Conservation (phyloP, 2,113 vertebrate genomes). For the Mellivora capensis region DNA sequence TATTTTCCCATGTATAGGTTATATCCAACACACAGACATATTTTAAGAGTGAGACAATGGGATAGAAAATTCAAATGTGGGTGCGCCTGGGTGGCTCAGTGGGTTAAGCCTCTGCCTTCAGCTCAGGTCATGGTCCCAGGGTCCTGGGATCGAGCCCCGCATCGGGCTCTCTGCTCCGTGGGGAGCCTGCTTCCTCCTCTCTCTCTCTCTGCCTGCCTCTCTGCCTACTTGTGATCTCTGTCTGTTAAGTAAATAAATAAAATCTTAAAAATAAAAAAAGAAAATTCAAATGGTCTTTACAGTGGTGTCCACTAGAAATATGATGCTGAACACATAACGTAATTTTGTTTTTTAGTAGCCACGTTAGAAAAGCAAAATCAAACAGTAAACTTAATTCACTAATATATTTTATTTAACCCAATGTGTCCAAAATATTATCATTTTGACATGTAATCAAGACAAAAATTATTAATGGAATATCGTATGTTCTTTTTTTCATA, state of each 20-base stretch:
- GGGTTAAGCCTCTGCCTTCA: too few species aligned
- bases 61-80: not conserved
- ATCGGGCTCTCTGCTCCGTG: too few species aligned
- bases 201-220: too few species aligned
- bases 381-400: not conserved
- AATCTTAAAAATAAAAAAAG: not conserved
- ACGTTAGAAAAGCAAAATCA: not conserved
- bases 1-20: not conserved
- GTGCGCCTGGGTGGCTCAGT: too few species aligned
- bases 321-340: not conserved
- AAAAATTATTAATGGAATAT: conserved; percentile 12
- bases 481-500: not conserved
- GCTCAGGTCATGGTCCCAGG: too few species aligned
- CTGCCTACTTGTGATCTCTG: too few species aligned
- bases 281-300: conserved; percentile 25
- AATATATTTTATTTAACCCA: not conserved
- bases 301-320: not conserved
- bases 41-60: not conserved
- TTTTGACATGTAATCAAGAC: not conserved
- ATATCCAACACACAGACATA: not conserved
- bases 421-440: not conserved
- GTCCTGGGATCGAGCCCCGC: too few species aligned
- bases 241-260: too few species aligned
- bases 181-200: too few species aligned
- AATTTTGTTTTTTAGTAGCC: conserved; percentile 25